phyloP scores from a whole-genome alignment of 1,140 invertebrate species.

The Drosophila repletoides region DNA sequence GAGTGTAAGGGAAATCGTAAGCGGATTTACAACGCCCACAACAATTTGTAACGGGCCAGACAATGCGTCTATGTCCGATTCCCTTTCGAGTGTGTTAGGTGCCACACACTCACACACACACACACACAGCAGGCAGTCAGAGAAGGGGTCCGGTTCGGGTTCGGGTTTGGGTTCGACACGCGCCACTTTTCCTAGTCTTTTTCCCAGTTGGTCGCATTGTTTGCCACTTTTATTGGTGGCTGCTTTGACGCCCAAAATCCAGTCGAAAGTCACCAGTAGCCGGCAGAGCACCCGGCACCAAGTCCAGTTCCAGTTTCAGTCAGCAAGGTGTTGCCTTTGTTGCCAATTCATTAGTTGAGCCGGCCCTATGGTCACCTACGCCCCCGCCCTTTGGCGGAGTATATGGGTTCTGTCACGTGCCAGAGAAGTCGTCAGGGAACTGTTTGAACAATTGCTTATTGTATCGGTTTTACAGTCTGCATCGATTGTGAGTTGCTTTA shows the following conservation, averaged over 20 bases:
- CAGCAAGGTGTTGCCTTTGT: conserved; percentile 56
- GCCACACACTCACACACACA: conserved; percentile 30
- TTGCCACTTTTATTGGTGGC: conserved; percentile 63
- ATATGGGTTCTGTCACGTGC: conserved; percentile 16
- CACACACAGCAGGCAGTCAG: conserved; percentile 43
- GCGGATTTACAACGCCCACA: conserved; percentile 81
- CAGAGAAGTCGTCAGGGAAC: conserved; percentile 1
- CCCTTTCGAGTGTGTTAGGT: conserved; percentile 28
- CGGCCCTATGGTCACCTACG: conserved; percentile 39
- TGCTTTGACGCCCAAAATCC: conserved; percentile 61
- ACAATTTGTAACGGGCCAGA: conserved; percentile 77
- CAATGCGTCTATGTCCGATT: conserved; percentile 19
- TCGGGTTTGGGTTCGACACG: conserved; percentile 21
- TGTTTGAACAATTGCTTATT: conserved; percentile 54
- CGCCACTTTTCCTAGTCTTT: conserved; percentile 56
- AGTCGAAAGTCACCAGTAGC: conserved; percentile 32
- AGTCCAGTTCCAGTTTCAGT: not conserved
- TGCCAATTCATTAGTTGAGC: conserved; percentile 30
- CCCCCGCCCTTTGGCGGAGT: not conserved
- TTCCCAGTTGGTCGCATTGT: conserved; percentile 47
- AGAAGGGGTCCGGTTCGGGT: conserved; percentile 39
- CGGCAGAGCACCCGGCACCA: not conserved
- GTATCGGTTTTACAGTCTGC: conserved; percentile 45
- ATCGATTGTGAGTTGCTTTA: conserved; percentile 58
- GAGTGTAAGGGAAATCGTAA: conserved; percentile 53